phyloP scores from a whole-genome alignment of 2,888 invertebrate species.

The Ochropleura plecta region DNA sequence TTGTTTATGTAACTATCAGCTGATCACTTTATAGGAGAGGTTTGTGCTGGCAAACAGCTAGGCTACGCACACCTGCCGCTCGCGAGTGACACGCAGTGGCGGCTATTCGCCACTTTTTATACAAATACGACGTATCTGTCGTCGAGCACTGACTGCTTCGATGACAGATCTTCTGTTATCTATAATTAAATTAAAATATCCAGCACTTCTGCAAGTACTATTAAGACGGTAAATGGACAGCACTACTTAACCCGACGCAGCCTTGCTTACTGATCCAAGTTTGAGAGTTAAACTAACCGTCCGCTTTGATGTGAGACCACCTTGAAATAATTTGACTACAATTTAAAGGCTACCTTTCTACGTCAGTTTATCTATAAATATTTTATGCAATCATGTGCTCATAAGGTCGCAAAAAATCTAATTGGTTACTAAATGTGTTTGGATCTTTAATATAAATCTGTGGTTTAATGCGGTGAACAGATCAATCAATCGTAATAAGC shows the following conservation, averaged over 20 bases:
- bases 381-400: constrained; percentile 50
- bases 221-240: constrained; percentile 17
- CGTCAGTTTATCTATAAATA: constrained; percentile 26
- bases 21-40: constrained; percentile 29
- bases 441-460: constrained; percentile 9
- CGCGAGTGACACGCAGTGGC: constrained; percentile 70
- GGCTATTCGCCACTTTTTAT: constrained; percentile 73
- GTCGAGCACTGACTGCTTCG: constrained; percentile 52
- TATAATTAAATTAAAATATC: constrained; percentile 49
- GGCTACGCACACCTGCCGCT: constrained; percentile 66
- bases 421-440: constrained; percentile 11
- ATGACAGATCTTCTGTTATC: constrained; percentile 66
- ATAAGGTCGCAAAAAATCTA: constrained; percentile 48
- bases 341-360: constrained; percentile 48
- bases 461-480: constrained; percentile 18
- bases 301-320: constrained; percentile 31
- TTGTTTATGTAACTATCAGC: constrained; percentile 40
- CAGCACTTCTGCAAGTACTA: constrained; percentile 10
- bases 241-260: constrained; percentile 30
- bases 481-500: constrained; percentile 4
- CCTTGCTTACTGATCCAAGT: constrained; percentile 52
- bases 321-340: constrained; percentile 47
- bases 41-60: constrained; percentile 43
- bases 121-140: constrained; percentile 72
- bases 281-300: constrained; percentile 24